phyloP scores from a whole-genome alignment of 1,140 invertebrate genomes.

The Pentalonia nigronervosa region DNA sequence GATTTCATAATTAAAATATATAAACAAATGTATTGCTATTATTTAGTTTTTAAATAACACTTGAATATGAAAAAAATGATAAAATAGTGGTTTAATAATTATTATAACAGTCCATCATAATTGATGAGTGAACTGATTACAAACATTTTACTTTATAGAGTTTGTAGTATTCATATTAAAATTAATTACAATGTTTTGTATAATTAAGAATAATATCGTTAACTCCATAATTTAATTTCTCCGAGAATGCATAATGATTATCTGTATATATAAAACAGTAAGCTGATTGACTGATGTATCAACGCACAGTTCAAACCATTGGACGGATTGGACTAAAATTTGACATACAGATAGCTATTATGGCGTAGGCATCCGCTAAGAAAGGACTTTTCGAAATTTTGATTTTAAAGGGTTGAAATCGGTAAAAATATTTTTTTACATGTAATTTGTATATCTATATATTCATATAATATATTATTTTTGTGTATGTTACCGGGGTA shows the following conservation, averaged over 20 bases:
- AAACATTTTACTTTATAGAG: neutral
- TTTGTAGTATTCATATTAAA: neutral
- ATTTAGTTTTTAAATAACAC: neutral
- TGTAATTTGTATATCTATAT: too few relatives aligned
- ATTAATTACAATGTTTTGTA: neutral
- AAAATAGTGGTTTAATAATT: neutral
- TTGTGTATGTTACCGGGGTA: too few relatives aligned
- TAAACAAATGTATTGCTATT: neutral
- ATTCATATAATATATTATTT: too few relatives aligned
- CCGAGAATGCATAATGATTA: neutral
- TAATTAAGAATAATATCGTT: neutral
- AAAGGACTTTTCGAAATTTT: too few relatives aligned
- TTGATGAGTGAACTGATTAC: neutral
- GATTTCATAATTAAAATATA: neutral
- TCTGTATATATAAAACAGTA: too few relatives aligned
- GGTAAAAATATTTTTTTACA: too few relatives aligned
- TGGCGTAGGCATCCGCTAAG: too few relatives aligned
- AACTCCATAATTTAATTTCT: neutral
- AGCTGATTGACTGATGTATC: too few relatives aligned
- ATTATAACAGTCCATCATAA: neutral
- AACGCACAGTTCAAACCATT: too few relatives aligned
- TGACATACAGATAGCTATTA: too few relatives aligned
- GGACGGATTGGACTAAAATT: too few relatives aligned
- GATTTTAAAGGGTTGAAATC: too few relatives aligned
- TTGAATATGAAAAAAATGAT: neutral